Evolutionary conservation across 2,888 invertebrate species (phyloP), one percentile per base, ranked within the genome.

Genomic region (Frankliniella intonsa): DNA sequence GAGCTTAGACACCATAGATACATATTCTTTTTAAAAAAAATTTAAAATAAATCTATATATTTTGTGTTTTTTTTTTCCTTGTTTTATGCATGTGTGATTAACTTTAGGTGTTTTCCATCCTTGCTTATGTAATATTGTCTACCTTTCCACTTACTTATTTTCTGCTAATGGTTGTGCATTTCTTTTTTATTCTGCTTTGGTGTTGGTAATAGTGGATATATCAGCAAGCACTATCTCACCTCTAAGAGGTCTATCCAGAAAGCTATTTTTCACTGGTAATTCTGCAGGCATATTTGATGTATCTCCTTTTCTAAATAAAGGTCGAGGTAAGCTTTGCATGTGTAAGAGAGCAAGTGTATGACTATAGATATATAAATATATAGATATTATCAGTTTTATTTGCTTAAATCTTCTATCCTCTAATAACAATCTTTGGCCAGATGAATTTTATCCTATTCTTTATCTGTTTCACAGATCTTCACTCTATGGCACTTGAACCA

Each of bases 401-500:
- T 62, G 17, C 14, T 62, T 17, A 17, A 62, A 10, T 12, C 55
- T 5, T 2, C 9, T 55, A 55, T 55, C 7, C 17, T 55, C 2
- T 5, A 55, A 12, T 14, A 55, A 55, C 3, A 62, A 62, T 0
- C 38, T 5, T 38, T 3, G 5, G 38, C 38, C 38, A 38, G 38
- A 38, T 38, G 2, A 3, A 38, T 38, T 38, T 5, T 38, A 38
- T 38, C 5, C 38, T 38, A 5, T 38, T 38, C 38, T 38, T 2
- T 38, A 82, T 84, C 82, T 81, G 83, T 80, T 84, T 85, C 86
- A 82, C 86, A 95, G 95, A 95, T 89, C 88, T 95, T 84, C 94
- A 95, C 38, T 92, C 94, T 51, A 91, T 94, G 87, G 94, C 94
- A 80, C 90, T 94, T 83, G 94, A 94, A 86, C 91, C 93, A 38